Conservation (phyloP, 2,797 vertebrate genomes). For the Chloroceryle inda region DNA sequence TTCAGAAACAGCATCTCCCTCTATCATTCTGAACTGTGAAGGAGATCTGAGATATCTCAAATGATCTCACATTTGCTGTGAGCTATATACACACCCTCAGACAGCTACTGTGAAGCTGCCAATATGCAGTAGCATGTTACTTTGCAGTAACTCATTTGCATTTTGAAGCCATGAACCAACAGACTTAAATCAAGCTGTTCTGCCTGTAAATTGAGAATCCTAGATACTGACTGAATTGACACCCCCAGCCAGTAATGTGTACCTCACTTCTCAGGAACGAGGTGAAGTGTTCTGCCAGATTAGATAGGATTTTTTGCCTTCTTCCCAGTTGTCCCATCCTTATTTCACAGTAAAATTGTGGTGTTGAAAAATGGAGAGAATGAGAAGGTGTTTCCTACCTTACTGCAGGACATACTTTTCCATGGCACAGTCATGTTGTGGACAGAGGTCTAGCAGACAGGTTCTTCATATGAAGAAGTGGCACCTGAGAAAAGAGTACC, state of each 20-base stretch:
- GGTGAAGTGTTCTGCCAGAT: background rate
- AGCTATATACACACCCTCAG: background rate
- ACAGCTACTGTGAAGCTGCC: constrained; percentile 1
- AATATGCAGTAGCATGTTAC: background rate
- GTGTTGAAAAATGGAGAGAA: background rate
- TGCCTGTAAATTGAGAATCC: constrained; percentile 3
- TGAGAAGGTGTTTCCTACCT: background rate
- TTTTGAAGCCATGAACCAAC: constrained; percentile 39
- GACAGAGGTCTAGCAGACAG: background rate
- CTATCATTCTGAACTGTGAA: background rate
- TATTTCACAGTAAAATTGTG: background rate
- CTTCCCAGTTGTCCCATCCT: background rate
- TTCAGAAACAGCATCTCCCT: background rate
- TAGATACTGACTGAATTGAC: background rate
- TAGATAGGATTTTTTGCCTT: background rate
- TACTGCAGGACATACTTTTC: background rate
- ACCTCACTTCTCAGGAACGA: background rate
- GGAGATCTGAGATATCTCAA: background rate
- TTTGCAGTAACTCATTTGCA: constrained; percentile 22
- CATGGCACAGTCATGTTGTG: background rate
- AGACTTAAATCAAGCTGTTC: constrained; percentile 51
- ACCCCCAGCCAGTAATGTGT: background rate
- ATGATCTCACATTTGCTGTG: background rate
- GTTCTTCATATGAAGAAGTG: background rate
- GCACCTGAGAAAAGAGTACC: background rate